Evolutionary conservation across 2,797 vertebrate species (phyloP).

Genomic region (Sarcophilus harrisii): DNA sequence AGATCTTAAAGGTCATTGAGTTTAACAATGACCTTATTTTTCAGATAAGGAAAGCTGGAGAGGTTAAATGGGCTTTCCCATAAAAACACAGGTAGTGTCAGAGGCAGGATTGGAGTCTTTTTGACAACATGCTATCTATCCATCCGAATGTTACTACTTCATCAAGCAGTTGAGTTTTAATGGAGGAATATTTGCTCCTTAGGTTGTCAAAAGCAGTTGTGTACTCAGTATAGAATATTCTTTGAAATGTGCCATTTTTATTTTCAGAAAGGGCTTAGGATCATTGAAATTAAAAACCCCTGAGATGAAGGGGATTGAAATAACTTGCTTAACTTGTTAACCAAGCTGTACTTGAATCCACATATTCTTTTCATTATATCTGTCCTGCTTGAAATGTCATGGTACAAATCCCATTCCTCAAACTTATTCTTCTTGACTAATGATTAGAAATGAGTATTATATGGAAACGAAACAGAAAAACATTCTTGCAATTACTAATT

Average conservation of each 20-base stretch:
- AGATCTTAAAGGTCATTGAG: background rate
- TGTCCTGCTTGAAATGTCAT: background rate
- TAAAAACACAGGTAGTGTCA: background rate
- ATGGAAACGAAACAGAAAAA: background rate
- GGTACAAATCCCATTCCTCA: background rate
- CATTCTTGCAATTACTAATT: slow-evolving; percentile 23
- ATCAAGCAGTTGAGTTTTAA: background rate
- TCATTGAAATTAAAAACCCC: background rate
- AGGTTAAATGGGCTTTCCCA: background rate
- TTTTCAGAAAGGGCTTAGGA: slow-evolving; percentile 11
- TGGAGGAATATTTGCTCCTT: background rate
- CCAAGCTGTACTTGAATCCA: background rate
- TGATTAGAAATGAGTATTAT: background rate
- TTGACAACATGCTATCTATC: background rate
- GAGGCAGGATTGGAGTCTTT: background rate
- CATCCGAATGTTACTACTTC: background rate
- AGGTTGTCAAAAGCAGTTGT: background rate
- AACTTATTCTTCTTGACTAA: background rate
- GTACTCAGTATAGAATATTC: background rate
- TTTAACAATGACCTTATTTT: background rate
- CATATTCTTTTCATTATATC: background rate
- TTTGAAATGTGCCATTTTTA: slow-evolving; percentile 37
- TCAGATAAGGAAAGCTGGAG: background rate
- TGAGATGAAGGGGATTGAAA: slow-evolving; percentile 3
- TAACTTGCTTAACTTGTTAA: background rate